Evolutionary conservation across 2,797 vertebrate species (phyloP), one percentile per base, ranked within the genome.

Genomic region (Synanceia verrucosa): DNA sequence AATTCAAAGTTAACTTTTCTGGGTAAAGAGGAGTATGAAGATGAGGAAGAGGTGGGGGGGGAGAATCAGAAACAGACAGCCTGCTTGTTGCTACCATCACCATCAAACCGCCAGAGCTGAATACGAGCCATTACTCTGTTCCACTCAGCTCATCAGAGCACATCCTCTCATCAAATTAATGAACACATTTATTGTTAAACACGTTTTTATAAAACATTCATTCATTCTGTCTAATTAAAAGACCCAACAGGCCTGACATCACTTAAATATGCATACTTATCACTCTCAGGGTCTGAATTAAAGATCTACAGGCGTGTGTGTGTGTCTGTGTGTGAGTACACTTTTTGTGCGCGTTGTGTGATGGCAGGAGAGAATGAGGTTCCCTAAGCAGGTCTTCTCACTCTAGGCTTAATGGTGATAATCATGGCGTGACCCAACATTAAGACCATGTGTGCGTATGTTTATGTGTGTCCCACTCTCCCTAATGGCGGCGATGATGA

Each of bases 221-320:
- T 93, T 86, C 88, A 89, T 89, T 90, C 88, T 81, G 86, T 90
- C 91, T 94, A 94, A 95, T 95, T 95, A 94, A 94, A 93, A 93
- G 84, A 89, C 89, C 87, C 87, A 84, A 83, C 81, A 88, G 90
- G 87, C 88, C 91, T 91, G 91, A 90, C 87, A 93, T 93, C 87
- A 91, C 90, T 95, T 94, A 92, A 94, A 94, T 93, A 94, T 93
- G 92, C 88, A 93, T 91, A 93, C 93, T 94, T 92, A 92, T 93
- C 91, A 94, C 85, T 93, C 92, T 90, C 91, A 88, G 85, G 79
- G 78, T 78, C 76, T 94, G 91, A 94, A 95, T 95, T 94, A 94
- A 94, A 94, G 91, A 94, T 94, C 89, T 66, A 75, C 80, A 69
- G 70, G 76, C 63, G 62, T 52, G 70, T 59, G 73, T 36, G 71